Evolutionary conservation across 2,888 invertebrate species (phyloP).

Genomic region (Caenorhabditis sp.): DNA sequence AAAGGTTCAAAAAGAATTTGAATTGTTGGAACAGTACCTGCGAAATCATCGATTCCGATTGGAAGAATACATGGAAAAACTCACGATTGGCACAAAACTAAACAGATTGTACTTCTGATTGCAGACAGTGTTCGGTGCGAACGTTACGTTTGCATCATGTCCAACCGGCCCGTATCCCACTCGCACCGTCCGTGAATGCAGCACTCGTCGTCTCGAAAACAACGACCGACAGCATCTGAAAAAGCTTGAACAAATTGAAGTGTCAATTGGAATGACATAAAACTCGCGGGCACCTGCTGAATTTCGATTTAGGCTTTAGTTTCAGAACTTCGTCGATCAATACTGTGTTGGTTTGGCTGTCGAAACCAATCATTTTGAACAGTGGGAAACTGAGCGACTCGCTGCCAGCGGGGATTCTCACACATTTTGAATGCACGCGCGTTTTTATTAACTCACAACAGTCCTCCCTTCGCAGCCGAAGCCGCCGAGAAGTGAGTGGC

Average conservation of each 20-base stretch:
- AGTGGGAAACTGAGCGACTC: not conserved
- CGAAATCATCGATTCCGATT: too few species aligned
- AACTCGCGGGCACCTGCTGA: slow-evolving; percentile 22
- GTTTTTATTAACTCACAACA: slow-evolving; percentile 55
- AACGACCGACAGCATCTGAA: slow-evolving; percentile 76
- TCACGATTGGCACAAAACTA: slow-evolving; percentile 83
- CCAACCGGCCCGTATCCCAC: slow-evolving; percentile 74
- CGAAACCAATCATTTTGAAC: slow-evolving; percentile 41
- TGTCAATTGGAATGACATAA: not conserved
- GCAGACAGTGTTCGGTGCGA: slow-evolving; percentile 89
- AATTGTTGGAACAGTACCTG: slow-evolving; percentile 97
- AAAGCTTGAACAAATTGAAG: not conserved
- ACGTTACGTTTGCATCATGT: slow-evolving; percentile 65
- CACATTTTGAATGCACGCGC: slow-evolving; percentile 2
- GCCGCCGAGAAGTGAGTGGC: slow-evolving; percentile 54
- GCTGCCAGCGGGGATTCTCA: slow-evolving; percentile 13
- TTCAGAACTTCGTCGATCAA: slow-evolving; percentile 21
- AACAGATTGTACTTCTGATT: slow-evolving; percentile 95
- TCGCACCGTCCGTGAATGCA: slow-evolving; percentile 78
- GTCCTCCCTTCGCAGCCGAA: slow-evolving; percentile 49
- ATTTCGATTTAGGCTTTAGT: slow-evolving; percentile 19
- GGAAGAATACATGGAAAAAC: slow-evolving; percentile 77
- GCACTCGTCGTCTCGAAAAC: slow-evolving; percentile 72
- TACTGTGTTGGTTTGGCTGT: slow-evolving; percentile 33
- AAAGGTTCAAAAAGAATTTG: slow-evolving; percentile 97